phyloP scores from a whole-genome alignment of 2,113 vertebrate species.

The Erythrolamprus reginae region DNA sequence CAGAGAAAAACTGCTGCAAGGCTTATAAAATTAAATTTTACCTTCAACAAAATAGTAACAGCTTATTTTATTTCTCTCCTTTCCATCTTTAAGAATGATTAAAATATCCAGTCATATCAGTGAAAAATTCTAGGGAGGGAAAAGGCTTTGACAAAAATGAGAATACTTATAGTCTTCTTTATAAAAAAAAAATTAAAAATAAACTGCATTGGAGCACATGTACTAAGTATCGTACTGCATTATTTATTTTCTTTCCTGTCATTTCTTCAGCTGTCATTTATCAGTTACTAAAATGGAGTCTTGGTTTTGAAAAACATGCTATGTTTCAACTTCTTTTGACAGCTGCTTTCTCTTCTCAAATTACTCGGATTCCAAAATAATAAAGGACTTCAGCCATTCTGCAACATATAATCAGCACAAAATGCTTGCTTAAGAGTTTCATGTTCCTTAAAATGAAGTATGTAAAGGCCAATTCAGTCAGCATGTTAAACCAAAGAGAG shows the following conservation, averaged over 20 bases:
- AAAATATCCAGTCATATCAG: slow-evolving; percentile 22
- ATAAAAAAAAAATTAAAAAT: slow-evolving; percentile 22
- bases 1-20: slow-evolving; percentile 26
- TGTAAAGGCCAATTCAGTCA: background rate
- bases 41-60: slow-evolving; percentile 9
- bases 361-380: slow-evolving; percentile 7
- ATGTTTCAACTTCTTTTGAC: slow-evolving; percentile 14
- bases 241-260: slow-evolving; percentile 38
- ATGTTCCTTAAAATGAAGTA: slow-evolving; percentile 18
- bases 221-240: background rate
- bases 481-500: slow-evolving; percentile 35
- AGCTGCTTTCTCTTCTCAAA: slow-evolving; percentile 8
- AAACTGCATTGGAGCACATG: background rate
- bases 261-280: slow-evolving; percentile 47
- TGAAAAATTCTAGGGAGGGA: slow-evolving; percentile 4
- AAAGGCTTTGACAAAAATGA: background rate
- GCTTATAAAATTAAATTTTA: slow-evolving; percentile 11
- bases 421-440: slow-evolving; percentile 8
- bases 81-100: slow-evolving; percentile 19
- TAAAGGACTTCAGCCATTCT: slow-evolving; percentile 25
- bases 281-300: background rate
- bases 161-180: background rate
- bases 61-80: background rate
- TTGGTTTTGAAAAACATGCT: slow-evolving; percentile 5
- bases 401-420: slow-evolving; percentile 16